These are phyloP conservation scores for Augiades crinisus DNA, from an alignment of 2,888 invertebrate species.

Conservation along the genomic window DNA sequence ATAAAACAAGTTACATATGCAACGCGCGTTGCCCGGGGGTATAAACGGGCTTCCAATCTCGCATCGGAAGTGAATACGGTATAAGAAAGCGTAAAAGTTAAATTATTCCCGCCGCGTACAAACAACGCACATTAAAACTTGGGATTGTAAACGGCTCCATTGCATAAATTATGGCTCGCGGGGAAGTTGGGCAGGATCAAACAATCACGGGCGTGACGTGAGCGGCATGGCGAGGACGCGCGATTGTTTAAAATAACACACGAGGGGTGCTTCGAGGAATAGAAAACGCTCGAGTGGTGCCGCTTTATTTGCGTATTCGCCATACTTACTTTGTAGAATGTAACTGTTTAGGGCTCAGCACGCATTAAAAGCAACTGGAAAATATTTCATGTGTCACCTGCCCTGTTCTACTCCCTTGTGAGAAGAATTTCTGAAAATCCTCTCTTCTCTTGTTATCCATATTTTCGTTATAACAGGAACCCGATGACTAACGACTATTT, in stretches of 20 bases:
- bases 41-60: not conserved
- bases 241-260: slow-evolving; percentile 6
- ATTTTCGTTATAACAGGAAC: no score
- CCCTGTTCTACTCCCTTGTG: no score
- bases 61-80: not conserved
- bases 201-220: slow-evolving; percentile 34
- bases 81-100: slow-evolving; percentile 28
- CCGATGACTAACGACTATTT: no score
- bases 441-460: no score
- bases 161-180: slow-evolving; percentile 42
- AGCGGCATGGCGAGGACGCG: slow-evolving; percentile 25
- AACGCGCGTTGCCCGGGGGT: not conserved
- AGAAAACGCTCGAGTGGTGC: no score
- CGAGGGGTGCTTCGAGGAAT: no score
- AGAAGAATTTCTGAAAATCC: no score
- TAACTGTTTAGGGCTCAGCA: no score
- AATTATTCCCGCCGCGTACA: slow-evolving; percentile 38
- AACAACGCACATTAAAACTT: slow-evolving; percentile 43
- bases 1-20: slow-evolving; percentile 18
- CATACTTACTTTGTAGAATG: no score
- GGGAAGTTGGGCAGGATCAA: slow-evolving; percentile 31
- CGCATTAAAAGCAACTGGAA: no score
- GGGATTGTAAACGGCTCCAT: slow-evolving; percentile 39
- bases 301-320: no score
- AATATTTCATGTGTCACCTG: no score